These are phyloP conservation scores for Rotaria sp. DNA, from an alignment of 2,888 invertebrate species.

Conservation along the genomic window DNA sequence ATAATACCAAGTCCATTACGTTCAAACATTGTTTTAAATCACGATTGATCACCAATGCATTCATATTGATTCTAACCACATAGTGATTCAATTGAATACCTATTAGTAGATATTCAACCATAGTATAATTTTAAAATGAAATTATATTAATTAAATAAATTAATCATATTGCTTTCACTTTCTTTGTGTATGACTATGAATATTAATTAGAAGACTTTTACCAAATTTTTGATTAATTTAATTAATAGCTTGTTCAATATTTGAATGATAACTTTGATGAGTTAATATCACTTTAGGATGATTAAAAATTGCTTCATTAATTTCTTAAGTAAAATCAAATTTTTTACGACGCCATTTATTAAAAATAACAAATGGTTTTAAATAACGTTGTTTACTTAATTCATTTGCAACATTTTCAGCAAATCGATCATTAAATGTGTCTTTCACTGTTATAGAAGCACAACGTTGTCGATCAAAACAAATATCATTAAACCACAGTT, in stretches of 20 bases:
- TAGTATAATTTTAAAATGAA: not conserved
- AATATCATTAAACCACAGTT: not conserved
- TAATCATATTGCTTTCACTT: not conserved
- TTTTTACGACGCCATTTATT: not conserved
- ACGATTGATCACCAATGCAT: not conserved
- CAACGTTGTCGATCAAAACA: not conserved
- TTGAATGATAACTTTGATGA: not conserved
- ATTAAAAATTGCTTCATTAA: not conserved
- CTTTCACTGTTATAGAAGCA: not conserved
- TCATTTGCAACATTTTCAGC: not conserved
- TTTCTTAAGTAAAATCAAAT: conserved; percentile 4
- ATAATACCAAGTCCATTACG: not conserved
- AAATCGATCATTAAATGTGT: not conserved
- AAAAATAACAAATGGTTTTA: not conserved
- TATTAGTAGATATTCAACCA: not conserved
- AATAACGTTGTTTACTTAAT: not conserved
- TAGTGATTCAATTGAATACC: not conserved
- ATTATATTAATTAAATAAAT: too few relatives aligned
- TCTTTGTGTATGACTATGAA: not conserved
- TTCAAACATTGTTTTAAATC: not conserved
- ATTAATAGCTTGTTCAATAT: not conserved
- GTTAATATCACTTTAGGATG: not conserved
- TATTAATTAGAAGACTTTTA: not conserved
- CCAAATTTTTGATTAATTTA: not conserved
- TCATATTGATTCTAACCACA: not conserved